Percentiles rank a stretch among this genome's conserved stretches.
Conservation (phyloP, 2,888 invertebrate genomes). For the Tipula helvola region DNA sequence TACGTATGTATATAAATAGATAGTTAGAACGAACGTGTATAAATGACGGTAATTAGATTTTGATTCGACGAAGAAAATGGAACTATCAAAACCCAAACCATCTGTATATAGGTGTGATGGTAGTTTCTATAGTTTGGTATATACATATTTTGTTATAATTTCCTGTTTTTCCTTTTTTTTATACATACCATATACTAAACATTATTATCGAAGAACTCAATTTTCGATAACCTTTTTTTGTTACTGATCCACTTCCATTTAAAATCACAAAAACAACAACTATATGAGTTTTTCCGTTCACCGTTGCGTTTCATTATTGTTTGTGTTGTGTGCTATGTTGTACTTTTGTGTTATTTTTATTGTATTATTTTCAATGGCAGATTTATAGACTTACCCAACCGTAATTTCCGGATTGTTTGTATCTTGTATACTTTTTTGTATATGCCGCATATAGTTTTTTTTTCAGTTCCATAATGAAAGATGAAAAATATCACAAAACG, state of each 20-base stretch:
- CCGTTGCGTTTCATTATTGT: not conserved
- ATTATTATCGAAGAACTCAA: not conserved
- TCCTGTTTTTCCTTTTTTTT: not conserved
- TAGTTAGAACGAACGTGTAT: not conserved
- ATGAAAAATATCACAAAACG: not conserved
- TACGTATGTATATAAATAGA: not conserved
- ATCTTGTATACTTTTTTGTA: not conserved
- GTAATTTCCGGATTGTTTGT: constrained; percentile 6
- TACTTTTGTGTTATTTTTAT: not conserved
- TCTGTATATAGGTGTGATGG: not conserved
- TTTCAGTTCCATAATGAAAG: not conserved
- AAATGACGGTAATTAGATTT: not conserved
- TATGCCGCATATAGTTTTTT: not conserved
- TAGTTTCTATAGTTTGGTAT: not conserved
- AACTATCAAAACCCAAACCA: not conserved
- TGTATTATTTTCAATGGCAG: not conserved
- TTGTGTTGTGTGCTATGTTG: not conserved
- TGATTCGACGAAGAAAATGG: not conserved
- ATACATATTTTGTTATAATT: not conserved
- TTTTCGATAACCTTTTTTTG: not conserved
- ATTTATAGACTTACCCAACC: constrained; percentile 8
- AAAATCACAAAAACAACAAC: not conserved
- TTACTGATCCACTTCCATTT: not conserved
- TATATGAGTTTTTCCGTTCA: not conserved
- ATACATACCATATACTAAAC: not conserved